These are phyloP conservation scores for Romanogobio albipinnatus DNA, from an alignment of 2,113 vertebrate species.

Conservation along the genomic window DNA sequence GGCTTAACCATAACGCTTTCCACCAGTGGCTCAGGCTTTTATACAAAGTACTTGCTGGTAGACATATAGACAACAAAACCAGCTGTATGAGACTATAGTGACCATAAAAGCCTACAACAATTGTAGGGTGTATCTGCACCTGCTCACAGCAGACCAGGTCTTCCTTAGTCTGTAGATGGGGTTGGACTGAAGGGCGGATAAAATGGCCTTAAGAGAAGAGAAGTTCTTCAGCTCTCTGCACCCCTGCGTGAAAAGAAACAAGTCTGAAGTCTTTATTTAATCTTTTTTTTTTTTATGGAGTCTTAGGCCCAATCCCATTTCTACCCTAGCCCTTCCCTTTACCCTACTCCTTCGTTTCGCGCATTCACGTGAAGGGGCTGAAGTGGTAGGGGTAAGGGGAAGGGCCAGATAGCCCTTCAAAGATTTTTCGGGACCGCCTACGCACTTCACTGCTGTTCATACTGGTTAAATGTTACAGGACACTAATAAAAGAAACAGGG, in stretches of 20 bases:
- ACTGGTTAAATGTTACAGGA: no score
- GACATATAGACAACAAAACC: background rate
- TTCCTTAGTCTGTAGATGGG: conserved; percentile 86
- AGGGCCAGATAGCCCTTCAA: no score
- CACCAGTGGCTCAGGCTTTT: background rate
- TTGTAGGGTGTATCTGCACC: conserved; percentile 64
- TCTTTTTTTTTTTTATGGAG: no score
- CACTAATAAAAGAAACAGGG: no score
- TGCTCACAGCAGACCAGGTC: conserved; percentile 84
- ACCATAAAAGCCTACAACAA: background rate
- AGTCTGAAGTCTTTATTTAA: background rate
- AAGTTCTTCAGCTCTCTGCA: conserved; percentile 85
- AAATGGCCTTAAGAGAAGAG: conserved; percentile 85
- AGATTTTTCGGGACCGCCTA: no score
- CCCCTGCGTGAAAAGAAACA: conserved; percentile 66
- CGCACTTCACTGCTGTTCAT: no score
- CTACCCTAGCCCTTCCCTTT: no score
- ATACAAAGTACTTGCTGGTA: background rate
- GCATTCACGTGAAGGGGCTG: no score
- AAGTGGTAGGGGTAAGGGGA: no score
- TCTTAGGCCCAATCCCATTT: no score
- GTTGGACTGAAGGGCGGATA: conserved; percentile 89
- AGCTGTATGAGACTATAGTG: background rate
- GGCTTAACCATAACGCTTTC: background rate
- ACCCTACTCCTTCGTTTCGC: no score